A percentile compares a stretch with the other conserved stretches of the same genome.
Evolutionary conservation across 1,140 invertebrate species (phyloP).

Genomic region (Mya arenaria): DNA sequence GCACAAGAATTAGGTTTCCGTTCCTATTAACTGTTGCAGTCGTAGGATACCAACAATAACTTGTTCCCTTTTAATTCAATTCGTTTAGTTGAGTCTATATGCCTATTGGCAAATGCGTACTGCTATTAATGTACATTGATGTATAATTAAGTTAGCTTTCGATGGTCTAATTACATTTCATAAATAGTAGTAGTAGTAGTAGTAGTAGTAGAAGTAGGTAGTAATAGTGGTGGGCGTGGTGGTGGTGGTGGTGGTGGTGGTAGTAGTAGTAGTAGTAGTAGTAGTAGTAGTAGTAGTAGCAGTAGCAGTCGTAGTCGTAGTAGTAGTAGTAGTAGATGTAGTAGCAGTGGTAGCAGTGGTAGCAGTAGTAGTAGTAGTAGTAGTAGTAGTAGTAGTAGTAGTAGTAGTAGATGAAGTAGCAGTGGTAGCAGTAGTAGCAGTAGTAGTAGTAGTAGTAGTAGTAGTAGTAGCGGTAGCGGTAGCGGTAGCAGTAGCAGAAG

Average conservation of each 20-base stretch:
- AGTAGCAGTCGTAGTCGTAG: conserved; percentile 1
- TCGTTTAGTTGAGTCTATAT: no score
- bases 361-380: neutral
- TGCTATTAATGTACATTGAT: no score
- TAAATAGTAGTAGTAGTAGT: neutral
- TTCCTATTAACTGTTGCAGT: no score
- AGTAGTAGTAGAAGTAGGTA: neutral
- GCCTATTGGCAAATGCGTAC: no score
- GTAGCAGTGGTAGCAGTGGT: neutral
- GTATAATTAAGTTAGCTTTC: no score
- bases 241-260: neutral
- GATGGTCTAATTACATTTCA: no score
- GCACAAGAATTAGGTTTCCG: no score
- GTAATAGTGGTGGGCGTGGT: neutral
- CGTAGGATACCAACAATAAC: no score
- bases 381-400: conserved; percentile 6
- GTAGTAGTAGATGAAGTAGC: conserved; percentile 12
- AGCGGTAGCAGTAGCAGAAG: neutral
- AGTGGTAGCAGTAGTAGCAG: conserved; percentile 4
- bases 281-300: conserved; percentile 4
- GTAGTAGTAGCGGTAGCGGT: conserved; percentile 3
- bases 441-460: conserved; percentile 10
- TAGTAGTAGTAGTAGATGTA: neutral
- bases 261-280: neutral
- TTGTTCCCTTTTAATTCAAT: no score